phyloP scores from a whole-genome alignment of 2,888 invertebrate species.

The Hofmannophila pseudospretella region DNA sequence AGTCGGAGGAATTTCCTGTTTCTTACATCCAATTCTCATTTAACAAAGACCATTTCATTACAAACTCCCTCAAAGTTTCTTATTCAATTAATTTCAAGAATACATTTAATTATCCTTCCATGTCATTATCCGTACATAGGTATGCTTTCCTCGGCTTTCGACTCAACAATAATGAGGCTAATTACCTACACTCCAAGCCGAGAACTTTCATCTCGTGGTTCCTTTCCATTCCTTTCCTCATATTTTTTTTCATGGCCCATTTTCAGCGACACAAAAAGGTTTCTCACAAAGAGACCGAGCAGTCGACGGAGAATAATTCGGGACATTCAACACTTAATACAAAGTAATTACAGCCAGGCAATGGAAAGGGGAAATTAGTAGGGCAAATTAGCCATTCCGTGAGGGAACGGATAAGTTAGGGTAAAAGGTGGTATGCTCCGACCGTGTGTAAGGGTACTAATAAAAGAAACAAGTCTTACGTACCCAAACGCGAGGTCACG shows the following conservation, averaged over 20 bases:
- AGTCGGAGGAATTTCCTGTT: too few relatives aligned
- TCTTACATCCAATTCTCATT: too few relatives aligned
- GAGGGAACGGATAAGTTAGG: background rate
- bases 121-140: background rate
- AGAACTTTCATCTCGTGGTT: background rate
- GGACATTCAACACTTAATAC: conserved; percentile 10
- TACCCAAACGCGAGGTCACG: too few relatives aligned
- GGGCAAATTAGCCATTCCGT: conserved; percentile 3
- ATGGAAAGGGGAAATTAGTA: conserved; percentile 3
- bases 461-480: too few relatives aligned
- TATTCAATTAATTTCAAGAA: too few relatives aligned
- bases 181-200: background rate
- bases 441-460: too few relatives aligned
- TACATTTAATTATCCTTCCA: too few relatives aligned
- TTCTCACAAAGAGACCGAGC: background rate
- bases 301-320: conserved; percentile 5
- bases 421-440: background rate
- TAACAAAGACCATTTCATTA: too few relatives aligned
- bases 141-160: background rate
- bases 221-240: background rate
- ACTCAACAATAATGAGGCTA: conserved; percentile 2
- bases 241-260: conserved; percentile 2
- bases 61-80: too few relatives aligned
- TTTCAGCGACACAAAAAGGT: conserved; percentile 1
- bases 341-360: conserved; percentile 4